These are phyloP conservation scores for Pegoplata infirma DNA, from an alignment of 2,888 invertebrate genomes.

Conservation along the genomic window DNA sequence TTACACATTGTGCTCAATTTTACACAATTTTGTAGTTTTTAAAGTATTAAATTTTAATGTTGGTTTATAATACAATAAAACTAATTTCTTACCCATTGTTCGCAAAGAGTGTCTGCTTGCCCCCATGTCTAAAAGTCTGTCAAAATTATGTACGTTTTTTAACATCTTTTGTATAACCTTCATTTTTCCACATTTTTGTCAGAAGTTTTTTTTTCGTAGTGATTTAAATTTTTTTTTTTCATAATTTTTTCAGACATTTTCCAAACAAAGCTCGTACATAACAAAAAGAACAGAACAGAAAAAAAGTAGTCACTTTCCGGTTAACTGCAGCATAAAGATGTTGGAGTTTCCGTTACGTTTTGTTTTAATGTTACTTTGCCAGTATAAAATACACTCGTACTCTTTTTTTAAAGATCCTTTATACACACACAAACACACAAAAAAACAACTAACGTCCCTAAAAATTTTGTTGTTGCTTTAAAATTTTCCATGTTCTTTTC, in stretches of 20 bases:
- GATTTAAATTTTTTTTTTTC: no score
- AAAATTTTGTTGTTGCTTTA: slow-evolving; percentile 24
- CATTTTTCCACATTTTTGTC: slow-evolving; percentile 37
- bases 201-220: not conserved
- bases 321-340: slow-evolving; percentile 69
- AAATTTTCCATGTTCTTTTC: no score
- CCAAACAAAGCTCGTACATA: slow-evolving; percentile 9
- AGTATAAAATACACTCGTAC: slow-evolving; percentile 14
- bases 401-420: slow-evolving; percentile 7
- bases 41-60: no score
- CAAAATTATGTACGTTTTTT: slow-evolving; percentile 35
- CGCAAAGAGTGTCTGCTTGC: not conserved
- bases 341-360: slow-evolving; percentile 69
- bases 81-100: not conserved
- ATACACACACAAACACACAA: not conserved
- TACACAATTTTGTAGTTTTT: no score
- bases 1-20: no score
- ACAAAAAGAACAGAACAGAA: slow-evolving; percentile 16
- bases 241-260: slow-evolving; percentile 34
- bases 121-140: slow-evolving; percentile 22
- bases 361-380: slow-evolving; percentile 28
- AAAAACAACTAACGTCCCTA: slow-evolving; percentile 29
- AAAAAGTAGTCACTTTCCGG: slow-evolving; percentile 69
- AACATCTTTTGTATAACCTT: slow-evolving; percentile 58
- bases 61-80: no score